Base-by-base conservation (phyloP, 2,888 invertebrate genomes). In the Drosophila anomalata region DNA sequence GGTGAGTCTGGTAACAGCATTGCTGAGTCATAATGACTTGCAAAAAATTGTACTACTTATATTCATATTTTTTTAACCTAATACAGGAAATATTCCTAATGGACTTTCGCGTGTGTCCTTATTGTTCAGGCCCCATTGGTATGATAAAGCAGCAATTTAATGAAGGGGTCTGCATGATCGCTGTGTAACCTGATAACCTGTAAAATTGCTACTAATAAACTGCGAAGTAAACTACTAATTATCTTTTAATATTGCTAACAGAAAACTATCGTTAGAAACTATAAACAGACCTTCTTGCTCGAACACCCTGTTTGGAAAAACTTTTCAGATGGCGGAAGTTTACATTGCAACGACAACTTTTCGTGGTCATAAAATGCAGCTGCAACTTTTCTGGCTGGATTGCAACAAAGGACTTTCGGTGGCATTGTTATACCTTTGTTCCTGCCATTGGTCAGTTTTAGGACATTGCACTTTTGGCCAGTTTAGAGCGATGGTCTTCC, bases 351-450 rank as follows among this genome's bases (percentile, higher is more conserved):
- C 73, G 66, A 75, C 55, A 48, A 69, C 75, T 78, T 36, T 79
- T 78, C 42, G 50, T 56, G 57, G 69, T 70, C 75, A 75, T 82
- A 82, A 82, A 81, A 81, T 67, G 85, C 81, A 84, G 79, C 81
- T 87, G 87, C 77, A 85, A 79, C 61, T 66, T 63, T 59, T 68
- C 29, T 31, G 54, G 56, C 71, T 54, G 73, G 65, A 33, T n/a
- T 76, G 74, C 74, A 67, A 77, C 77, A 80, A 80, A 70, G 67
- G 72, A 66, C 67, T 62, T 57, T 65, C 54, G 67, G 52, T 70
- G 67, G 81, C 71, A 78, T 87, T 81, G 84, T 84, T 80, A 69
- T 42, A 68, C 24, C 42, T 31, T 22, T 29, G 26, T 58, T 53
- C 63, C 55, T 75, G 51, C 55, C 58, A 55, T 50, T 81, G 80